A percentile compares a stretch with the other conserved stretches of the same genome.
These are phyloP conservation scores for Cryptus viduatorius DNA, from an alignment of 2,888 invertebrate species.

Conservation along the genomic window DNA sequence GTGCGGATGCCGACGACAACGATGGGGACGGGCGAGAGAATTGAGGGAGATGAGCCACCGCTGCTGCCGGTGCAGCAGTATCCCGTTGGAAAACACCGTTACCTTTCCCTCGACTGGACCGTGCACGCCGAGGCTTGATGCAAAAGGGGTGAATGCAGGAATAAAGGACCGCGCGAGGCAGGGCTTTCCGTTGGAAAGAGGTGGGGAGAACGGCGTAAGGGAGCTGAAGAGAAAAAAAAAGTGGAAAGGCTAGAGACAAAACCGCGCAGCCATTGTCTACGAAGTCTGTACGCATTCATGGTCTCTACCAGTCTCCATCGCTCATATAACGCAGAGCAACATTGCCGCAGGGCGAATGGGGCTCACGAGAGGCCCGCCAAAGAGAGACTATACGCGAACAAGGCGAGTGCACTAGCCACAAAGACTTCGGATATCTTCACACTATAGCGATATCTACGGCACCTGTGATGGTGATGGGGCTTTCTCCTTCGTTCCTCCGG, in stretches of 20 bases:
- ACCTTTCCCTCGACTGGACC: slow-evolving; percentile 67
- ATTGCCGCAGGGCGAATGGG: slow-evolving; percentile 49
- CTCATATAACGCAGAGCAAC: slow-evolving; percentile 54
- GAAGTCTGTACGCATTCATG: slow-evolving; percentile 65
- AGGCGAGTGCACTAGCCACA: slow-evolving; percentile 65
- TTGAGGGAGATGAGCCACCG: slow-evolving; percentile 22
- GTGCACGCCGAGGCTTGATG: slow-evolving; percentile 59
- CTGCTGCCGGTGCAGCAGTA: background rate
- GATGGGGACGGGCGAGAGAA: slow-evolving; percentile 36
- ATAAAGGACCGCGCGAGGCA: slow-evolving; percentile 60
- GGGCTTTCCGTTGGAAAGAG: slow-evolving; percentile 44
- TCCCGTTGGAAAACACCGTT: slow-evolving; percentile 74
- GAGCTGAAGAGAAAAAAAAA: slow-evolving; percentile 43
- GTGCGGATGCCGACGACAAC: background rate
- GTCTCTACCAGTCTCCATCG: slow-evolving; percentile 41
- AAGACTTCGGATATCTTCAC: slow-evolving; percentile 64
- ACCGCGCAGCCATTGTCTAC: slow-evolving; percentile 72
- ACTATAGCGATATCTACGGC: slow-evolving; percentile 47
- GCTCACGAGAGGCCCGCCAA: slow-evolving; percentile 58
- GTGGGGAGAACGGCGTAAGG: slow-evolving; percentile 3
- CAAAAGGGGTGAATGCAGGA: slow-evolving; percentile 56
- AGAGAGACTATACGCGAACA: slow-evolving; percentile 56
- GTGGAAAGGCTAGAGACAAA: slow-evolving; percentile 67
- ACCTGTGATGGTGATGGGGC: background rate
- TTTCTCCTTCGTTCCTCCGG: slow-evolving; percentile 44